Evolutionary conservation across 2,797 vertebrate genomes (phyloP).

Genomic region (Spondyliosoma cantharus): DNA sequence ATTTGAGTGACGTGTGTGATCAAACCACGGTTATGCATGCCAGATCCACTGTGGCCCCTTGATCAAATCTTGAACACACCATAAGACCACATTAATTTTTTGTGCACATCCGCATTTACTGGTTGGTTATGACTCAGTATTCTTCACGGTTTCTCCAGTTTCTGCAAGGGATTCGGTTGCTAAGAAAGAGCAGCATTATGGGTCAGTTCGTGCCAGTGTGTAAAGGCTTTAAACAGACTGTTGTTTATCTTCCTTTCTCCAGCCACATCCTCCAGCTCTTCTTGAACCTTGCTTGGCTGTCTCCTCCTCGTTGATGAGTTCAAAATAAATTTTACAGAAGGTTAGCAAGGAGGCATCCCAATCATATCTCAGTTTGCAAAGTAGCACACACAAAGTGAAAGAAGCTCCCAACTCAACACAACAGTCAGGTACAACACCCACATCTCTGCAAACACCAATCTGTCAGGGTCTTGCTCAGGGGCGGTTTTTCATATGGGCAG

Average conservation of each 20-base stretch:
- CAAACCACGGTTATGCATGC: conserved; percentile 33
- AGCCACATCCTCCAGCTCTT: neutral
- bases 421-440: neutral
- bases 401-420: neutral
- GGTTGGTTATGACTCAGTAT: conserved; percentile 11
- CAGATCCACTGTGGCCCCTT: conserved; percentile 18
- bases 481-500: no score
- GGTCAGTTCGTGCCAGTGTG: conserved; percentile 3
- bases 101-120: conserved; percentile 27
- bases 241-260: neutral
- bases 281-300: neutral
- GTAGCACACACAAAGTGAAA: neutral
- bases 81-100: conserved; percentile 18
- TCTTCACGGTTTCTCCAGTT: conserved; percentile 13
- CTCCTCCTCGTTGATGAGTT: neutral
- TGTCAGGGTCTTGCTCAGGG: neutral
- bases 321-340: neutral
- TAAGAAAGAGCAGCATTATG: conserved; percentile 2
- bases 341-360: neutral
- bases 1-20: conserved; percentile 16
- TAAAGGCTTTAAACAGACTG: neutral
- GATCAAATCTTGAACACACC: conserved; percentile 32
- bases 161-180: neutral
- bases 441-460: neutral
- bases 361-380: neutral